phyloP scores from a whole-genome alignment of 2,113 vertebrate genomes.

The Theristicus caerulescens region DNA sequence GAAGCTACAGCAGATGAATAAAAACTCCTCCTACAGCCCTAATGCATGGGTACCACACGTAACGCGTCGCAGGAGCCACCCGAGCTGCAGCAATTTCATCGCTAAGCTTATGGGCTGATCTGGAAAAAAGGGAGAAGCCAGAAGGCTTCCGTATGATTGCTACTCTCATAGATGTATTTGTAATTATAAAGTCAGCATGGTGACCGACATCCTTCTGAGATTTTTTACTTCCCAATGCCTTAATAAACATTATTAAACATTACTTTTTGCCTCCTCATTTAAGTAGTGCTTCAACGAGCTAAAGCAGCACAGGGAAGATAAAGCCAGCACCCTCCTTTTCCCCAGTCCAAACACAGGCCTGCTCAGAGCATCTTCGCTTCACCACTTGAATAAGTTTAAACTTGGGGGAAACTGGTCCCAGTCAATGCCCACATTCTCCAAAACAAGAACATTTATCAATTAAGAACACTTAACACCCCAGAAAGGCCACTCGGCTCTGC shows the following conservation, averaged over 20 bases:
- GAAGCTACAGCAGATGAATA: not conserved
- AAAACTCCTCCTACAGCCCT: not conserved
- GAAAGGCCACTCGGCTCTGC: not conserved
- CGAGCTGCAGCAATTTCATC: fast-evolving
- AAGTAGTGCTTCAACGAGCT: not conserved
- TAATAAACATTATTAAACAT: no score
- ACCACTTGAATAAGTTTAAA: not conserved
- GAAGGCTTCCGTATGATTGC: not conserved
- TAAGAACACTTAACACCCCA: no score
- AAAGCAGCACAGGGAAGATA: no score
- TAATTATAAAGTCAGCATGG: fast-evolving
- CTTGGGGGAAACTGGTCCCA: not conserved
- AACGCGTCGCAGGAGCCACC: not conserved
- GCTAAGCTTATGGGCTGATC: not conserved
- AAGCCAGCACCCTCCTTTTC: not conserved
- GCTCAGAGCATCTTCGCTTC: not conserved
- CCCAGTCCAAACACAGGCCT: not conserved
- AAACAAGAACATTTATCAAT: not conserved
- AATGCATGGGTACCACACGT: fast-evolving
- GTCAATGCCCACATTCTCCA: fast-evolving
- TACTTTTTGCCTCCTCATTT: not conserved
- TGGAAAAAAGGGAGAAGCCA: no score
- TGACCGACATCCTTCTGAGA: not conserved
- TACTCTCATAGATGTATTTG: fast-evolving
- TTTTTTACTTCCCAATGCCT: not conserved